phyloP scores from a whole-genome alignment of 1,140 invertebrate genomes.

The Cyrtorhinus lividipennis region DNA sequence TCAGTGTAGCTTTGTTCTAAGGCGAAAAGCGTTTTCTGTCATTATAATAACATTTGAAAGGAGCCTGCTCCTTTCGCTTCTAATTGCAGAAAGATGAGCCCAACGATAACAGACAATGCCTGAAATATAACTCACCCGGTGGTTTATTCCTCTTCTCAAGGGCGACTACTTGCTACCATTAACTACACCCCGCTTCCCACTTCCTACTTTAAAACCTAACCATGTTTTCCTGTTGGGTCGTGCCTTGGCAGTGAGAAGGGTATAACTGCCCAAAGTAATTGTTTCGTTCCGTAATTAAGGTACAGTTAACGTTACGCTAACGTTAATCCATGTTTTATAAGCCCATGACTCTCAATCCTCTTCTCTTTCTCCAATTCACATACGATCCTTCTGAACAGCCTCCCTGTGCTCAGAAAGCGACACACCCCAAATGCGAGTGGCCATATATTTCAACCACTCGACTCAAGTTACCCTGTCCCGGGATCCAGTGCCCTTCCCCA shows the following conservation, averaged over 20 bases:
- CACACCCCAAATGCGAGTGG: background rate
- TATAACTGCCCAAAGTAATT: background rate
- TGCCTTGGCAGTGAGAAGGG: background rate
- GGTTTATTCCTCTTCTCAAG: background rate
- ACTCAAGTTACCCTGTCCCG: background rate
- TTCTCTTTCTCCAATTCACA: too few relatives aligned
- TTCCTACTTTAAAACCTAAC: background rate
- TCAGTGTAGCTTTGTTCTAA: background rate
- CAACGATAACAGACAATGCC: background rate
- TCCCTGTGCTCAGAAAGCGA: background rate
- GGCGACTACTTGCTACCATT: too few relatives aligned
- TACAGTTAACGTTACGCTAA: background rate
- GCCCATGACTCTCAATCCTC: background rate
- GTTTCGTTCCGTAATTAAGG: background rate
- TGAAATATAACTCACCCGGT: background rate
- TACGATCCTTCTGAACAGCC: too few relatives aligned
- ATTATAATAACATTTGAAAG: background rate
- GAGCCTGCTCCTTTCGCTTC: background rate
- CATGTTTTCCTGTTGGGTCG: background rate
- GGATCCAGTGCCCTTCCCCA: background rate
- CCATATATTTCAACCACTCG: background rate
- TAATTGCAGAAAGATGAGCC: background rate
- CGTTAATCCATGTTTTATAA: background rate
- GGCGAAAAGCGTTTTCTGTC: background rate
- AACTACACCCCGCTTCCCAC: background rate